Conservation (phyloP, 2,888 invertebrate species). For the Pardosa pseudoannulata region DNA sequence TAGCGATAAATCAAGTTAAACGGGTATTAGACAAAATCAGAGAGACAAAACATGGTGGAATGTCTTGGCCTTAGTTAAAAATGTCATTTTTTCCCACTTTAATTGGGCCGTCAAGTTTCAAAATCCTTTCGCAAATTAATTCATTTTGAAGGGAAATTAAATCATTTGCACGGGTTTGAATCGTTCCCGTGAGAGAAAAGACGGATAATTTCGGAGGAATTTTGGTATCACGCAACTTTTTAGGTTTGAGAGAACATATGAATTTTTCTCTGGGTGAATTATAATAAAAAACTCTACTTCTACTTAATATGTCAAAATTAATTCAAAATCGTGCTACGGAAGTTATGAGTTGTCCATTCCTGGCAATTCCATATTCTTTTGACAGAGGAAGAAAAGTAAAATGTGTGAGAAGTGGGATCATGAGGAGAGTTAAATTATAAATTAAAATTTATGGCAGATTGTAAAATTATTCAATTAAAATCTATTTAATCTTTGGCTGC, state of each 20-base stretch:
- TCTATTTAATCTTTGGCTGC: no score
- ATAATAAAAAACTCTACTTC: neutral
- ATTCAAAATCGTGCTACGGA: neutral
- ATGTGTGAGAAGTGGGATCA: neutral
- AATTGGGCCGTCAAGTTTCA: constrained; percentile 1
- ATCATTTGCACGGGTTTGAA: constrained; percentile 33
- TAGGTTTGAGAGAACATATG: neutral
- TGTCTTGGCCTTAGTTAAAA: neutral
- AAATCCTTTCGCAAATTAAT: constrained; percentile 11
- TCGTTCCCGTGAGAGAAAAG: constrained; percentile 37
- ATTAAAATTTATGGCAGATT: no score
- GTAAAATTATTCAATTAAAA: no score
- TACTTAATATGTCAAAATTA: neutral
- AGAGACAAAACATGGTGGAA: constrained; percentile 22
- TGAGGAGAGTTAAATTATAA: no score
- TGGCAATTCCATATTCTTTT: no score
- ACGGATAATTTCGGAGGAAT: neutral
- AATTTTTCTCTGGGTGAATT: neutral
- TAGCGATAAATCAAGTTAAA: constrained; percentile 45
- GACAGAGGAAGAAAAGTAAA: no score
- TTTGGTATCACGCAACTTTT: constrained; percentile 33
- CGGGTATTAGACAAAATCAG: constrained; percentile 32
- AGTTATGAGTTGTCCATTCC: neutral
- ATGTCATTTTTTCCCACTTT: neutral
- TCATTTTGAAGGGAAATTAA: constrained; percentile 42